Percentiles rank a stretch among this genome's conserved stretches.
Evolutionary conservation across 1,140 invertebrate genomes (phyloP).

Genomic region (Apocrypta bakeri): DNA sequence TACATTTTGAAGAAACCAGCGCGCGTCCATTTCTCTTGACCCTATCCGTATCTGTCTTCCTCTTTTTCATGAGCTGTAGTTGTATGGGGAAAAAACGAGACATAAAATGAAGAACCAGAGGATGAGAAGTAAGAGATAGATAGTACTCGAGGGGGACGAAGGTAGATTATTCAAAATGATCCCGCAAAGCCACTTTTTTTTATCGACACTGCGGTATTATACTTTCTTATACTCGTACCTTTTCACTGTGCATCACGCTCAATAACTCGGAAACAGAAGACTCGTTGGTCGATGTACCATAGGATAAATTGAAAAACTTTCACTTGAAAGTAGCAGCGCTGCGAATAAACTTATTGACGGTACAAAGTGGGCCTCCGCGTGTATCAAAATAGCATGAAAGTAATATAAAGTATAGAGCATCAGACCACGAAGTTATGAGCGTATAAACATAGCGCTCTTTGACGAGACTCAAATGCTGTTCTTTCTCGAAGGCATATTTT

Average conservation of each 20-base stretch:
- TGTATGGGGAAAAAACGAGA: slow-evolving; percentile 4
- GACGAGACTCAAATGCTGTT: not conserved
- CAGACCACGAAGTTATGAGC: not conserved
- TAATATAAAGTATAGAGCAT: slow-evolving; percentile 40
- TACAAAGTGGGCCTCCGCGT: too few relatives aligned
- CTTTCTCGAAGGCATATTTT: not conserved
- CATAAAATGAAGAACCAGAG: slow-evolving; percentile 44
- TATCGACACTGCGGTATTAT: not conserved
- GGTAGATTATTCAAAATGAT: slow-evolving; percentile 44
- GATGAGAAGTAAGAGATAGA: slow-evolving; percentile 38
- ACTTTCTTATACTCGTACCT: not conserved
- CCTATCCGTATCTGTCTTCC: slow-evolving; percentile 26
- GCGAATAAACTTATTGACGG: not conserved
- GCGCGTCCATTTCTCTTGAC: slow-evolving; percentile 42
- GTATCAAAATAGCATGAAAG: not conserved
- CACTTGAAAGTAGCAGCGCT: not conserved
- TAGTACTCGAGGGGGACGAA: too few relatives aligned
- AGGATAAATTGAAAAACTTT: slow-evolving; percentile 38
- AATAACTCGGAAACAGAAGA: slow-evolving; percentile 30
- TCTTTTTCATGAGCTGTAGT: not conserved
- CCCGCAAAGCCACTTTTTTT: slow-evolving; percentile 33
- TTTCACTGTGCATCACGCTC: not conserved
- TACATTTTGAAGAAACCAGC: slow-evolving; percentile 51
- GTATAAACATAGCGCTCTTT: not conserved
- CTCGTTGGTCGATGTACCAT: not conserved